phyloP scores from a whole-genome alignment of 1,140 invertebrate genomes.

The Aphis gossypii region DNA sequence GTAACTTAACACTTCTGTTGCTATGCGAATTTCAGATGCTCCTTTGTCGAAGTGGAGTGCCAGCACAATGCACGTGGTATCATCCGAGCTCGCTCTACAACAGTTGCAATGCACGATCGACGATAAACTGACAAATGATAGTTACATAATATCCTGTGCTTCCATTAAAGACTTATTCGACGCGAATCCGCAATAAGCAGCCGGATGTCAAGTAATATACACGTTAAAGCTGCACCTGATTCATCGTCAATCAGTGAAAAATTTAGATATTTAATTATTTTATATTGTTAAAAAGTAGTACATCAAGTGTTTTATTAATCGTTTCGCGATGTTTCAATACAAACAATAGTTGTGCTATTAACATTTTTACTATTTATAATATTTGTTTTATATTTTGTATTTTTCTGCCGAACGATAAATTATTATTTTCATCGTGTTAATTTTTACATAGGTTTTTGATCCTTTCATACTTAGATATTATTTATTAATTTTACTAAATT shows the following conservation, averaged over 20 bases:
- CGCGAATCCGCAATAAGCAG: not conserved
- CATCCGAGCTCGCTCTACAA: not conserved
- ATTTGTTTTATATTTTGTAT: not conserved
- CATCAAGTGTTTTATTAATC: not conserved
- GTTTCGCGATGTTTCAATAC: not conserved
- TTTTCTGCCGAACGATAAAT: not conserved
- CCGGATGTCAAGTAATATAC: not conserved
- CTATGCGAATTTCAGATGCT: not conserved
- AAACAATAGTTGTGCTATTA: not conserved
- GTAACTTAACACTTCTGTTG: not conserved
- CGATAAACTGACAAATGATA: slow-evolving; percentile 4
- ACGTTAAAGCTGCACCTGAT: not conserved
- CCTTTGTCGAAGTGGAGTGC: not conserved
- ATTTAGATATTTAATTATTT: not conserved
- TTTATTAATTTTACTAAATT: not conserved
- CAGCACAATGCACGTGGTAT: not conserved
- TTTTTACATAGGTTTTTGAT: not conserved
- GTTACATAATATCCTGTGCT: not conserved
- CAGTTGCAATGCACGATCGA: not conserved
- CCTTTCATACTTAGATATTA: not conserved
- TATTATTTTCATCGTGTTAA: not conserved
- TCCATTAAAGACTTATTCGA: not conserved
- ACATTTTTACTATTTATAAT: not conserved
- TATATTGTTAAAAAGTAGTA: not conserved
- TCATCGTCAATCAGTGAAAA: not conserved